phyloP scores from a whole-genome alignment of 2,113 vertebrate species.

The Notiomystis cincta region DNA sequence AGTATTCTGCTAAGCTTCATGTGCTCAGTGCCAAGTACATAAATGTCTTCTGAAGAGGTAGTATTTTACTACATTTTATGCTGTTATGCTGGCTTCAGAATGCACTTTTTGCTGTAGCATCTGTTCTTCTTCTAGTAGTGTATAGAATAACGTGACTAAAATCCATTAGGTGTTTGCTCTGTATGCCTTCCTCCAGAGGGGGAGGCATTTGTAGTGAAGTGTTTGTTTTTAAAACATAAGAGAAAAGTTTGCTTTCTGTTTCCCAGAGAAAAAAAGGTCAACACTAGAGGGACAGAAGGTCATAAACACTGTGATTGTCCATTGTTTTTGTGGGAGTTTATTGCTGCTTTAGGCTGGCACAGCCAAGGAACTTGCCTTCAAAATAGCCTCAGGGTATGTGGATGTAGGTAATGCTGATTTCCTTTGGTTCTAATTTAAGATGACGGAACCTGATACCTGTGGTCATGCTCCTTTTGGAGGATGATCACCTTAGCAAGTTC shows the following conservation, averaged over 20 bases:
- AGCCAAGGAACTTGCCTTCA: background rate
- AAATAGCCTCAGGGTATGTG: background rate
- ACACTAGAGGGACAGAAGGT: background rate
- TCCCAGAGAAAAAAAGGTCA: background rate
- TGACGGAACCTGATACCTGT: background rate
- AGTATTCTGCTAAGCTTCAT: background rate
- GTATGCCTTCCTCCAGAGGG: background rate
- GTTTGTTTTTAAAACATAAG: constrained; percentile 19
- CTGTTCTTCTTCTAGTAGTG: background rate
- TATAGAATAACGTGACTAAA: background rate
- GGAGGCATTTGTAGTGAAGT: background rate
- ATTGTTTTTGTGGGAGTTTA: constrained; percentile 28
- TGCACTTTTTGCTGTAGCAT: background rate
- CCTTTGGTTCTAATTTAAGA: background rate
- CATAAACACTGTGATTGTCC: background rate
- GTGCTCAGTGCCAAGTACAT: background rate
- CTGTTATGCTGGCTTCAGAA: background rate
- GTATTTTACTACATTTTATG: background rate
- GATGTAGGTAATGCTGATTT: background rate
- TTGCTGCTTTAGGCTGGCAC: constrained; percentile 1
- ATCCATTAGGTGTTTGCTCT: background rate
- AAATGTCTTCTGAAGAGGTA: background rate
- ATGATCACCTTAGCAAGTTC: background rate
- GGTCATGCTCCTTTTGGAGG: background rate
- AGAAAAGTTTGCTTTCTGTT: constrained; percentile 25